Conservation (phyloP, 2,113 vertebrate species). For the Limanda limanda region DNA sequence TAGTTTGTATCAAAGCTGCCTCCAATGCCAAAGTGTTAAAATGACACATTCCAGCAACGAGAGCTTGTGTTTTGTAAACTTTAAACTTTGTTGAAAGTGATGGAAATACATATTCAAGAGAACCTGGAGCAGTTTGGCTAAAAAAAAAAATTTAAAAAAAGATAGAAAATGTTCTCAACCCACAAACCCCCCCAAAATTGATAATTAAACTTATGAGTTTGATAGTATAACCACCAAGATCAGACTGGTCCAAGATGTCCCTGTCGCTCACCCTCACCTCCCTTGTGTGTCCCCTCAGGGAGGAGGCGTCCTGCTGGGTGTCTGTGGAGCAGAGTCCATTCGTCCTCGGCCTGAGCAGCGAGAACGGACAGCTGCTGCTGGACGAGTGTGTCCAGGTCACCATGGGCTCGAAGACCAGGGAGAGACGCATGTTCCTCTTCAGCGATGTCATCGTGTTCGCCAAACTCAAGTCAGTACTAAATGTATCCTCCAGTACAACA, state of each 20-base stretch:
- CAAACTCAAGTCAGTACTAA: constrained; percentile 77
- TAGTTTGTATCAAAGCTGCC: too few species aligned
- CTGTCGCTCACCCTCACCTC: background rate
- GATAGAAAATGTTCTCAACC: too few species aligned
- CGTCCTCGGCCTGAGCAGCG: constrained; percentile 75
- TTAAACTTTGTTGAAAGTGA: too few species aligned
- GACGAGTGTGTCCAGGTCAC: constrained; percentile 77
- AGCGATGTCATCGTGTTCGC: constrained; percentile 75
- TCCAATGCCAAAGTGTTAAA: too few species aligned
- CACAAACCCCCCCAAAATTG: too few species aligned
- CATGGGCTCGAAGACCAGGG: constrained; percentile 71
- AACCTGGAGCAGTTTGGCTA: too few species aligned
- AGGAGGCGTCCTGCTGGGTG: constrained; percentile 66
- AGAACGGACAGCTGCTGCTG: constrained; percentile 76
- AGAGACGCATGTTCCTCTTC: constrained; percentile 82
- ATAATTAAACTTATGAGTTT: too few species aligned
- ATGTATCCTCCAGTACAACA: too few species aligned
- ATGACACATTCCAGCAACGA: too few species aligned
- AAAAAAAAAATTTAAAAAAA: too few species aligned
- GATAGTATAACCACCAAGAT: background rate
- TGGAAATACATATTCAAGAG: too few species aligned
- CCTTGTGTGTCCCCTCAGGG: constrained; percentile 64
- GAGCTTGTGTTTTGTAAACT: too few species aligned
- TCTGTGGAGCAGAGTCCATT: constrained; percentile 80
- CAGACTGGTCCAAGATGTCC: background rate